Percentiles rank a stretch among this genome's conserved stretches.
These are phyloP conservation scores for Progne subis DNA, from an alignment of 2,113 vertebrate species.

Conservation along the genomic window DNA sequence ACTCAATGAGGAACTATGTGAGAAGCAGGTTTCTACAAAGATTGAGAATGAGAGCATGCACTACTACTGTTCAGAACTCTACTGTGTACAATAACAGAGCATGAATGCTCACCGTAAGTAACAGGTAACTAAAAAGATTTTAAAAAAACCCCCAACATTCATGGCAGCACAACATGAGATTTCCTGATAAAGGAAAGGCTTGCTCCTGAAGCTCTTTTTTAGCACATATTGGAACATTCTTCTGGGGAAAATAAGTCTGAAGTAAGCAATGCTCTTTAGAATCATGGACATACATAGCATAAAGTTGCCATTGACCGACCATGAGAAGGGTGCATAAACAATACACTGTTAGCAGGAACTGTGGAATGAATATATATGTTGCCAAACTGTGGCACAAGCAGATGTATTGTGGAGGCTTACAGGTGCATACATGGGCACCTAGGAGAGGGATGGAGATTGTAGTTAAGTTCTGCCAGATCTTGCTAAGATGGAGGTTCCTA, in stretches of 20 bases:
- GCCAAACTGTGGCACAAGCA: neutral
- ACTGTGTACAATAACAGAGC: neutral
- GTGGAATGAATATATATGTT: neutral
- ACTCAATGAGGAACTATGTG: neutral
- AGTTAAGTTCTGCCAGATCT: neutral
- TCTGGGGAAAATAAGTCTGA: neutral
- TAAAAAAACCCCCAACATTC: neutral
- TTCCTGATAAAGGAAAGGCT: neutral
- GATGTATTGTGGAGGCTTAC: neutral
- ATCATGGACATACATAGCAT: neutral
- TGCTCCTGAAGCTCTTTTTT: neutral
- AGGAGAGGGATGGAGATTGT: neutral
- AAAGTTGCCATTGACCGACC: neutral
- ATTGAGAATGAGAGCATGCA: neutral
- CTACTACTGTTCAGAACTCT: neutral
- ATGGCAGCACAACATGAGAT: neutral
- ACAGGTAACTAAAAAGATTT: neutral
- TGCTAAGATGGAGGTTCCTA: neutral
- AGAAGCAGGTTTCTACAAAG: neutral
- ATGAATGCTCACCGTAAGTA: neutral
- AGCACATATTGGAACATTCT: neutral
- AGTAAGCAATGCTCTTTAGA: neutral
- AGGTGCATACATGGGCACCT: accelerated
- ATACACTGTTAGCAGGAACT: neutral
- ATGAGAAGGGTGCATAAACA: neutral